Conservation (phyloP, 2,888 invertebrate species). For the Rhingia rostrata region DNA sequence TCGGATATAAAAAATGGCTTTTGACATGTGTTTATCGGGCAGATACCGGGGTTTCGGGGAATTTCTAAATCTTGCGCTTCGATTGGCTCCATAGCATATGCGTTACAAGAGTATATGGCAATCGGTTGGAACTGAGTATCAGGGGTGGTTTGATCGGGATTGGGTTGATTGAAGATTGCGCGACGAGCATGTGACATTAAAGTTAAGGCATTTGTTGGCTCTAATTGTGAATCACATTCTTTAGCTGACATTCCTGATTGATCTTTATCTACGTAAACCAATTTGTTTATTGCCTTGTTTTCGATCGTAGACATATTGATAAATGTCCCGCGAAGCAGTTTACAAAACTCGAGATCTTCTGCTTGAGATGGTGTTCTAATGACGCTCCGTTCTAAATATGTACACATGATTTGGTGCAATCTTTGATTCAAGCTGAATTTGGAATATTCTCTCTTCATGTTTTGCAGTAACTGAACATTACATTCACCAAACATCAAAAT, state of each 20-base stretch:
- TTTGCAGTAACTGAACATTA: not conserved
- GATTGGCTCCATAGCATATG: not conserved
- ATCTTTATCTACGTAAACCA: not conserved
- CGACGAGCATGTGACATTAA: conserved; percentile 65
- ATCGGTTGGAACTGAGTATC: conserved; percentile 30
- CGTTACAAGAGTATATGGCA: not conserved
- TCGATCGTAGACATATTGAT: conserved; percentile 3
- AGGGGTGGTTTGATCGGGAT: not conserved
- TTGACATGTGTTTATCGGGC: conserved; percentile 78
- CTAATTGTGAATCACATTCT: not conserved
- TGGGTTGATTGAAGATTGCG: conserved; percentile 63
- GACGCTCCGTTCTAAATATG: not conserved
- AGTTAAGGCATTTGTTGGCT: not conserved
- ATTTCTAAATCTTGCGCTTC: conserved; percentile 75
- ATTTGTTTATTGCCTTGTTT: conserved; percentile 10
- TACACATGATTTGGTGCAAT: conserved; percentile 25
- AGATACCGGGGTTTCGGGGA: conserved; percentile 77
- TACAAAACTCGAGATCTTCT: conserved; percentile 27
- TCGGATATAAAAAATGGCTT: conserved; percentile 79
- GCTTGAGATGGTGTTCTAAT: not conserved
- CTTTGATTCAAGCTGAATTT: not conserved
- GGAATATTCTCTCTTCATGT: not conserved
- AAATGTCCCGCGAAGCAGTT: conserved; percentile 20
- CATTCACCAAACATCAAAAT: not conserved
- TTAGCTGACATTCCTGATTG: not conserved